phyloP scores from a whole-genome alignment of 2,888 invertebrate species.

The Dolomedes plantarius region DNA sequence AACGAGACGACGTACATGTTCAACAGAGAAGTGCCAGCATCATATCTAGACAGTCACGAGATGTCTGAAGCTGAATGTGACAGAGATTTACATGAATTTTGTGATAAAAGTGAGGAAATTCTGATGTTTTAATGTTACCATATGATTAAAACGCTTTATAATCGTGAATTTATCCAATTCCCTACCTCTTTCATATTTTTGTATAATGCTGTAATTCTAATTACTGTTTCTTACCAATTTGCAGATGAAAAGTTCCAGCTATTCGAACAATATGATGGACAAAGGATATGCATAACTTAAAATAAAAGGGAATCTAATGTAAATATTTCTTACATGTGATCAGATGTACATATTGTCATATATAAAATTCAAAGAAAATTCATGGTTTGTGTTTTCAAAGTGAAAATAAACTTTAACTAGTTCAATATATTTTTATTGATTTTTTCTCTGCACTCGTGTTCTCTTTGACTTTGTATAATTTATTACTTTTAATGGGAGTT shows the following conservation, averaged over 20 bases:
- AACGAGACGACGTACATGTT: slow-evolving; percentile 70
- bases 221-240: not conserved
- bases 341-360: slow-evolving; percentile 63
- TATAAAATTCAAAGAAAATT: slow-evolving; percentile 29
- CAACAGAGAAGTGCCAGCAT: slow-evolving; percentile 61
- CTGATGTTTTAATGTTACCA: no score
- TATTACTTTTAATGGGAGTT: no score
- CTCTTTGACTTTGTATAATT: no score
- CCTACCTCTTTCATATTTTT: no score
- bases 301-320: slow-evolving; percentile 24
- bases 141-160: no score
- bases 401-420: slow-evolving; percentile 64
- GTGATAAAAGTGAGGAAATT: slow-evolving; percentile 64
- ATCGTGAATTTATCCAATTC: no score
- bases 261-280: slow-evolving; percentile 68
- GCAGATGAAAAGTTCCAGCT: slow-evolving; percentile 64
- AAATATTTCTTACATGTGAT: slow-evolving; percentile 49
- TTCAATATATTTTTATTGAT: slow-evolving; percentile 14
- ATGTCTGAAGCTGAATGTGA: slow-evolving; percentile 72
- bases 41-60: slow-evolving; percentile 66
- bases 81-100: slow-evolving; percentile 66
- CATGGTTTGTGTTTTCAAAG: slow-evolving; percentile 46
- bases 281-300: slow-evolving; percentile 68
- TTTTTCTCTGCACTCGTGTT: no score
- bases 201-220: no score